Evolutionary conservation across 2,113 vertebrate genomes (phyloP).

Genomic region (Ictalurus punctatus): DNA sequence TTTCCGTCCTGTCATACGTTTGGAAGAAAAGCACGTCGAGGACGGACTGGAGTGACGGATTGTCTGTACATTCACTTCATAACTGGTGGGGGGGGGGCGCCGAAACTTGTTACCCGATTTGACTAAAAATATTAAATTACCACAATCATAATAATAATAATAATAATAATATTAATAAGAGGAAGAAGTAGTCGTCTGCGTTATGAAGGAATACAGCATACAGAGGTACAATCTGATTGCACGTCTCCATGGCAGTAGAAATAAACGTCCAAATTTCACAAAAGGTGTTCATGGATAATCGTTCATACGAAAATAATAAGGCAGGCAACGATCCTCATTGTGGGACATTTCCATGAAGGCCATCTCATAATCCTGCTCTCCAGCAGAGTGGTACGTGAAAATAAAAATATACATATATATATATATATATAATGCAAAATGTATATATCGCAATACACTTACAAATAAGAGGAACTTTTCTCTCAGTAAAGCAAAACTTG

Average conservation of each 20-base stretch:
- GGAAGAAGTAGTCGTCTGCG: neutral
- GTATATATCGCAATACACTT: neutral
- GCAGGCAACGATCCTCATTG: neutral
- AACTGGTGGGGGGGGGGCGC: slow-evolving; percentile 58
- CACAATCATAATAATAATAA: neutral
- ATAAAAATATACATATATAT: neutral
- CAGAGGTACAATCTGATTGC: neutral
- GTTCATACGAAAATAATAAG: neutral
- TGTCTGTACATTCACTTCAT: slow-evolving; percentile 76
- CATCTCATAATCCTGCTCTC: neutral
- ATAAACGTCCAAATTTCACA: neutral
- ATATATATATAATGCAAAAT: neutral
- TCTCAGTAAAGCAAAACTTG: neutral
- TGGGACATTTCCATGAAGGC: neutral
- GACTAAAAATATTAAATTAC: neutral
- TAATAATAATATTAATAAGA: neutral
- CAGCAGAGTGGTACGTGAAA: neutral
- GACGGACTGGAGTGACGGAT: slow-evolving; percentile 65
- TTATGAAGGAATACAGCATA: neutral
- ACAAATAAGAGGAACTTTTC: neutral
- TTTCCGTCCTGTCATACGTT: slow-evolving; percentile 59
- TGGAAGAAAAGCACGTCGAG: neutral
- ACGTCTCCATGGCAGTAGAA: neutral
- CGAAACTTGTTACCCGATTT: neutral
- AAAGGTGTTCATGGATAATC: neutral